These are phyloP conservation scores for Nowickia ferox DNA, from an alignment of 2,888 invertebrate species.

Conservation along the genomic window DNA sequence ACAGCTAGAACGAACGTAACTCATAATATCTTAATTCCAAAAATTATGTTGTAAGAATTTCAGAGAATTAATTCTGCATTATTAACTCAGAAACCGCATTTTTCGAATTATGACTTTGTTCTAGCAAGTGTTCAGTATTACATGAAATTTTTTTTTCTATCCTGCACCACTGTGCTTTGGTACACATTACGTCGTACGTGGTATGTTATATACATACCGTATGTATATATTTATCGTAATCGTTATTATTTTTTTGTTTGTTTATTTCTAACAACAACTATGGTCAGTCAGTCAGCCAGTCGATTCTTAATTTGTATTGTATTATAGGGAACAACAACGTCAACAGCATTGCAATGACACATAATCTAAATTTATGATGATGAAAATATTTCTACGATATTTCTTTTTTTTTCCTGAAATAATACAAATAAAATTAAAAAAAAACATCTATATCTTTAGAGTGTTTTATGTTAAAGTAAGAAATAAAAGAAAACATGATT, in stretches of 20 bases:
- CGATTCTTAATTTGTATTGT: conserved; percentile 47
- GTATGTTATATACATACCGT: too few species aligned
- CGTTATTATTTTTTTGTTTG: conserved; percentile 34
- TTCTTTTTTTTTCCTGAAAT: conserved; percentile 20
- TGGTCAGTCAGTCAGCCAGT: conserved; percentile 42
- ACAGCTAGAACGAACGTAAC: too few species aligned
- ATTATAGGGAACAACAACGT: conserved; percentile 34
- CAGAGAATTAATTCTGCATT: too few species aligned
- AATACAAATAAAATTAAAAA: not conserved
- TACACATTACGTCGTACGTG: not conserved
- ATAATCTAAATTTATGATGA: conserved; percentile 67
- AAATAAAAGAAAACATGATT: not conserved
- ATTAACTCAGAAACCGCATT: too few species aligned
- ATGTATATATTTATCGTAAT: conserved; percentile 14
- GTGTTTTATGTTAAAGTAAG: not conserved
- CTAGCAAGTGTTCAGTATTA: not conserved
- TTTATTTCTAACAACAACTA: conserved; percentile 28
- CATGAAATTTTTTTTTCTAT: not conserved
- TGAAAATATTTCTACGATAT: conserved; percentile 41
- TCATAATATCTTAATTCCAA: too few species aligned
- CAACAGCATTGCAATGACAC: conserved; percentile 55
- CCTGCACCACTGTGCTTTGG: conserved; percentile 9
- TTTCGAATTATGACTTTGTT: too few species aligned
- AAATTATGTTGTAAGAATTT: too few species aligned
- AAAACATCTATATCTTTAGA: not conserved